Conservation (phyloP, 2,888 invertebrate species). For the Lymantria dispar region DNA sequence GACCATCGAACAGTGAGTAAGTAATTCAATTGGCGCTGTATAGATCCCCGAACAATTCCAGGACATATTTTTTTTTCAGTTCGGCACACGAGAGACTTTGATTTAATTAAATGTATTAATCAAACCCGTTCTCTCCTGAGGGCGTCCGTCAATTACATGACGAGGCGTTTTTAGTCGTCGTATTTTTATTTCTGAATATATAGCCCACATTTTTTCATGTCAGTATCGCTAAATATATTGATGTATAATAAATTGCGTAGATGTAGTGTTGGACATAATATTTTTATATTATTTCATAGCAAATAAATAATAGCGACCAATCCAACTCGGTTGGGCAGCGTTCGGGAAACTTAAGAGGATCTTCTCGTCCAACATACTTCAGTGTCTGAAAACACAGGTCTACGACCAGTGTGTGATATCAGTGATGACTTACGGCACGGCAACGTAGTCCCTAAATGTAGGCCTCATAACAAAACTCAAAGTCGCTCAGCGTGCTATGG, state of each 20-base stretch:
- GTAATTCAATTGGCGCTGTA: background rate
- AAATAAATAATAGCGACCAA: too few species aligned
- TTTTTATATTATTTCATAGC: too few species aligned
- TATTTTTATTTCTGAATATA: conserved; percentile 31
- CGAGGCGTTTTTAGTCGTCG: conserved; percentile 30
- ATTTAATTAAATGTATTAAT: conserved; percentile 60
- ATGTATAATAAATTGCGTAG: background rate
- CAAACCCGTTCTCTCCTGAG: conserved; percentile 32
- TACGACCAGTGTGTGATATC: too few species aligned
- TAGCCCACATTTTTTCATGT: conserved; percentile 14
- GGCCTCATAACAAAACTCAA: too few species aligned
- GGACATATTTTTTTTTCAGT: conserved; percentile 11
- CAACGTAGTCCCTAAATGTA: too few species aligned
- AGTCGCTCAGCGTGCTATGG: too few species aligned
- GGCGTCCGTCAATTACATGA: conserved; percentile 47
- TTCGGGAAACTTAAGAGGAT: too few species aligned
- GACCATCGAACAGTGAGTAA: background rate
- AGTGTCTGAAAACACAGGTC: too few species aligned
- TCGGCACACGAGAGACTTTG: conserved; percentile 20
- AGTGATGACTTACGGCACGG: too few species aligned
- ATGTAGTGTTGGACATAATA: too few species aligned
- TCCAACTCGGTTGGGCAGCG: too few species aligned
- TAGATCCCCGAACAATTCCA: conserved; percentile 24
- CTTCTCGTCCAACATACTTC: too few species aligned
- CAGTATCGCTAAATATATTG: background rate